A percentile compares a stretch with the other conserved stretches of the same genome.
phyloP scores from a whole-genome alignment of 2,113 vertebrate genomes.

The Dromaius novaehollandiae region DNA sequence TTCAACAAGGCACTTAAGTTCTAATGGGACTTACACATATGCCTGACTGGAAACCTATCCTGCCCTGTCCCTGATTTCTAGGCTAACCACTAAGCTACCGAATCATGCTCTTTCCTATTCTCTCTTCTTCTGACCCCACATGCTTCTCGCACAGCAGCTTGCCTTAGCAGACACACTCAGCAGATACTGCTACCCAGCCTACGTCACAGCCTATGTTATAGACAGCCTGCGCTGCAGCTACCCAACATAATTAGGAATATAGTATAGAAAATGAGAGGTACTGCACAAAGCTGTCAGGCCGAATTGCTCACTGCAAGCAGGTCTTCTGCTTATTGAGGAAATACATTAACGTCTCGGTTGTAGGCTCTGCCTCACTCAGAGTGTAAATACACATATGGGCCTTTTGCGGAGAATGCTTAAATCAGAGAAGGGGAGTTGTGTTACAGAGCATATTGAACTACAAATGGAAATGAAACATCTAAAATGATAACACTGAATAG shows the following conservation, averaged over 20 bases:
- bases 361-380: not conserved
- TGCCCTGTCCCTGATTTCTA: conserved; percentile 20
- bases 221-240: not conserved
- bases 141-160: not conserved
- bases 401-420: not conserved
- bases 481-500: not conserved
- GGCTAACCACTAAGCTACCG: not conserved
- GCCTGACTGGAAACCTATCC: conserved; percentile 33
- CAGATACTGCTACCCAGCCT: not conserved
- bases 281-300: not conserved
- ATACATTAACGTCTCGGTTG: not conserved
- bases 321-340: not conserved
- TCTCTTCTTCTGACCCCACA: not conserved
- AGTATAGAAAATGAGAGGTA: not conserved
- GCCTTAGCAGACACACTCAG: not conserved
- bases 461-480: not conserved
- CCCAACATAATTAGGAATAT: not conserved
- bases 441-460: not conserved
- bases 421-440: not conserved
- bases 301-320: conserved; percentile 2
- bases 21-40: conserved; percentile 14
- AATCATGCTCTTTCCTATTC: not conserved
- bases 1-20: conserved; percentile 34
- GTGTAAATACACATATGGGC: not conserved
- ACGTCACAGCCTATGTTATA: not conserved